phyloP scores from a whole-genome alignment of 35 echinoderm and acorn worm genomes.

The Diadema setosum region DNA sequence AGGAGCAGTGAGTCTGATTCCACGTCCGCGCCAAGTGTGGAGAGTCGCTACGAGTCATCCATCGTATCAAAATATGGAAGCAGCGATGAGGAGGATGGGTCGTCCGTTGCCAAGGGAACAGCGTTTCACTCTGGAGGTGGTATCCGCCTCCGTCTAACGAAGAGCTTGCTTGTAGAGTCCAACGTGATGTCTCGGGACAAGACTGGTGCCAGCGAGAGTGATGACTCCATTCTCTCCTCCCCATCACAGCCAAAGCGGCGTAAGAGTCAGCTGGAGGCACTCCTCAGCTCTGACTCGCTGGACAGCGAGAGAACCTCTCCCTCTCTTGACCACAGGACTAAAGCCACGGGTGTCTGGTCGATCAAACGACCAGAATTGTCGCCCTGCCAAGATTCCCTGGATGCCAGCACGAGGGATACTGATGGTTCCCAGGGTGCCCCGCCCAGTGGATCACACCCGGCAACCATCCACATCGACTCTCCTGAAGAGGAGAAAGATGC shows the following conservation, averaged over 20 bases:
- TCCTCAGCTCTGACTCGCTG: neutral
- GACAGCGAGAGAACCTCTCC: neutral
- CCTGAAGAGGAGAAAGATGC: neutral
- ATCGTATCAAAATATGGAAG: neutral
- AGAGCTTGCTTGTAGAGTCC: neutral
- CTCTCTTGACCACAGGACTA: neutral
- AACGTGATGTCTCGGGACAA: neutral
- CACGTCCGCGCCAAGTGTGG: neutral
- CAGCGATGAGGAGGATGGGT: constrained; percentile 15
- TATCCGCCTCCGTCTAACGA: neutral
- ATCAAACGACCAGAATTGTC: neutral
- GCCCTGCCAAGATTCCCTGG: neutral
- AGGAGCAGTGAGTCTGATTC: neutral
- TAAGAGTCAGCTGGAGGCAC: neutral
- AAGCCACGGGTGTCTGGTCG: neutral
- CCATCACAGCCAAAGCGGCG: neutral
- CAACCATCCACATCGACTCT: neutral
- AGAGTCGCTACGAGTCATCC: neutral
- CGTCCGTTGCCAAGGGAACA: neutral
- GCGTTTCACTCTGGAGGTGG: neutral
- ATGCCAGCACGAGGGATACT: neutral
- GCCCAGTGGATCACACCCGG: neutral
- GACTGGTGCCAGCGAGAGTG: neutral
- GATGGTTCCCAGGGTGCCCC: neutral
- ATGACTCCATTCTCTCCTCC: neutral